Evolutionary conservation across 2,888 invertebrate genomes (phyloP).

Genomic region (Digitonthophagus gazella): DNA sequence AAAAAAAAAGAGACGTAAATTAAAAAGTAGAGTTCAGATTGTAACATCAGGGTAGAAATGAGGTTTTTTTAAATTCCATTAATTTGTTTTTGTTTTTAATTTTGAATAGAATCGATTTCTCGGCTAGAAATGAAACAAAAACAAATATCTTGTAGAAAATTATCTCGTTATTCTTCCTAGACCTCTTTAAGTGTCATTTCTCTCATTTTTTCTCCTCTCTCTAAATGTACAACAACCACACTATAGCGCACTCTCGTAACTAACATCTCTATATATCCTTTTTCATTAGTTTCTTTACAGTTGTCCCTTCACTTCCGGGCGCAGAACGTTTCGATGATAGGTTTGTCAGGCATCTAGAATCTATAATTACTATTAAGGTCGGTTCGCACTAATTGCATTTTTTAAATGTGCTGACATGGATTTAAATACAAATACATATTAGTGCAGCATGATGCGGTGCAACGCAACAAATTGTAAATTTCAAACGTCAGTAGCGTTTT

Average conservation of each 20-base stretch:
- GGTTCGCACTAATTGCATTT: too few species aligned
- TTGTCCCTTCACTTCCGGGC: background rate
- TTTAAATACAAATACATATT: too few species aligned
- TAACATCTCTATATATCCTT: background rate
- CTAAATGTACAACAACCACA: background rate
- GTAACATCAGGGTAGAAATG: too few species aligned
- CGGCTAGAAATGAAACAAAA: background rate
- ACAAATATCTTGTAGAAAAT: background rate
- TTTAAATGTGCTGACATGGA: too few species aligned
- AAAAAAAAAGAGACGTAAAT: too few species aligned
- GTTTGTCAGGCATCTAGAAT: background rate
- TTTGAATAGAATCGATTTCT: conserved; percentile 7
- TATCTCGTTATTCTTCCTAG: background rate
- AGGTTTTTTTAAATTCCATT: too few species aligned
- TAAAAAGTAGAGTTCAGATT: too few species aligned
- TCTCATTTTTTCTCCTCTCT: background rate
- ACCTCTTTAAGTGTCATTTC: background rate
- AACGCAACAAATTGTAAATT: too few species aligned
- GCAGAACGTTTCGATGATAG: background rate
- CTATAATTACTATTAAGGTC: too few species aligned
- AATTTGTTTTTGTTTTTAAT: too few species aligned
- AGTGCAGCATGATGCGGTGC: too few species aligned
- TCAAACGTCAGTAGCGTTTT: too few species aligned
- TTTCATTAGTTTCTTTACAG: background rate
- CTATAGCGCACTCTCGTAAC: background rate